Evolutionary conservation across 2,113 vertebrate species (phyloP).

Genomic region (Elgaria multicarinata): DNA sequence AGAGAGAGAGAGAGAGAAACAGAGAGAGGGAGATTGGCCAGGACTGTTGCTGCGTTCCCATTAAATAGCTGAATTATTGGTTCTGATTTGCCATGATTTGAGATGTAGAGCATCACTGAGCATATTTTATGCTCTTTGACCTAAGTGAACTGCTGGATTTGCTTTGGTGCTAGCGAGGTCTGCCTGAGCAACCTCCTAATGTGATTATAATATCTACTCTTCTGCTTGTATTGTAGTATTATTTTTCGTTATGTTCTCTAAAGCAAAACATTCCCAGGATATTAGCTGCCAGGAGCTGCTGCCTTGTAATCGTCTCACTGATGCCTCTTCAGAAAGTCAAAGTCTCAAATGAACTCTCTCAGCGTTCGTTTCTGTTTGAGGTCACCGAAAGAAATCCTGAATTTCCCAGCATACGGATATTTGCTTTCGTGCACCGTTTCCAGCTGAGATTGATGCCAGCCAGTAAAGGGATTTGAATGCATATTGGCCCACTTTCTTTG

Average conservation of each 20-base stretch:
- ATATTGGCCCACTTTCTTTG: conserved; percentile 64
- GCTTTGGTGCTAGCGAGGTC: conserved; percentile 36
- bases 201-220: conserved; percentile 47
- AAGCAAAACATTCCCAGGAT: conserved; percentile 20
- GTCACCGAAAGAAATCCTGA: conserved; percentile 37
- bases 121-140: conserved; percentile 42
- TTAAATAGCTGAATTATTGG: conserved; percentile 29
- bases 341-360: conserved; percentile 44
- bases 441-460: conserved; percentile 54
- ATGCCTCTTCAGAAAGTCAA: conserved; percentile 46
- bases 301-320: conserved; percentile 16
- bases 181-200: conserved; percentile 38
- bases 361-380: not conserved
- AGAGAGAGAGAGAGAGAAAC: too few relatives aligned
- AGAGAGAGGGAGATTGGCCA: too few relatives aligned
- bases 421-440: conserved; percentile 51
- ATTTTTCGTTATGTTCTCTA: conserved; percentile 35
- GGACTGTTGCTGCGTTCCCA: not conserved
- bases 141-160: conserved; percentile 30
- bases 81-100: not conserved
- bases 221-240: conserved; percentile 25
- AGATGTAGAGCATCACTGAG: not conserved
- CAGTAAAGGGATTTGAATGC: conserved; percentile 72
- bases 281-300: conserved; percentile 45
- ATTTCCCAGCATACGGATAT: conserved; percentile 43